phyloP scores from a whole-genome alignment of 2,797 vertebrate genomes.

The Myotis vivesi region DNA sequence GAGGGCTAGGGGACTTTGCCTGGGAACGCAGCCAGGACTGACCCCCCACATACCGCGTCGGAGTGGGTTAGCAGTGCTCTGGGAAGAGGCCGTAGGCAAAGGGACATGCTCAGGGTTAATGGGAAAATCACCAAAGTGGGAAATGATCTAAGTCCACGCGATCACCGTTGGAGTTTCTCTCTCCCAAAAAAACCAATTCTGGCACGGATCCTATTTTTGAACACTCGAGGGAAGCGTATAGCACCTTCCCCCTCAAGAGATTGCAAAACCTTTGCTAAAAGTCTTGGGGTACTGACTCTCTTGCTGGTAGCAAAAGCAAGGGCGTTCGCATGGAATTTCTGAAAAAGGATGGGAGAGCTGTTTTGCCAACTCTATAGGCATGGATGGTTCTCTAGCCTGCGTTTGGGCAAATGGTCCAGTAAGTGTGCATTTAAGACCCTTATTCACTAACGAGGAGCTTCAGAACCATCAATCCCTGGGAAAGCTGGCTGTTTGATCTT shows the following conservation, averaged over 20 bases:
- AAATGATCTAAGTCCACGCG: neutral
- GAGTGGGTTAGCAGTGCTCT: conserved; percentile 17
- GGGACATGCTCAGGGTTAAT: neutral
- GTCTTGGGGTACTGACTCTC: neutral
- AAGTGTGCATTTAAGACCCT: neutral
- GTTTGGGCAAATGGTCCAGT: neutral
- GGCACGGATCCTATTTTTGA: neutral
- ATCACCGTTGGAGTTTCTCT: neutral
- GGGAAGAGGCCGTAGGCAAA: neutral
- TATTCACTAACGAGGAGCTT: neutral
- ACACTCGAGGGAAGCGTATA: neutral
- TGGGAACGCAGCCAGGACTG: conserved; percentile 64
- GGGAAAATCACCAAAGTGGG: neutral
- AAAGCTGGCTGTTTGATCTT: neutral
- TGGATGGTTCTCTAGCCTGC: neutral
- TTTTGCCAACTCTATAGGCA: neutral
- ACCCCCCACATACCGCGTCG: conserved; percentile 32
- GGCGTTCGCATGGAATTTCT: neutral
- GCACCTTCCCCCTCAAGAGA: neutral
- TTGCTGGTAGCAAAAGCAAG: neutral
- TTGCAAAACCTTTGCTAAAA: neutral
- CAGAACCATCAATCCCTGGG: neutral
- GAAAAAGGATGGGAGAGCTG: neutral
- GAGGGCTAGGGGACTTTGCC: neutral
- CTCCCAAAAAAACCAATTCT: neutral